phyloP scores from a whole-genome alignment of 2,797 vertebrate genomes.

The Oryzias dopingdopingensis region DNA sequence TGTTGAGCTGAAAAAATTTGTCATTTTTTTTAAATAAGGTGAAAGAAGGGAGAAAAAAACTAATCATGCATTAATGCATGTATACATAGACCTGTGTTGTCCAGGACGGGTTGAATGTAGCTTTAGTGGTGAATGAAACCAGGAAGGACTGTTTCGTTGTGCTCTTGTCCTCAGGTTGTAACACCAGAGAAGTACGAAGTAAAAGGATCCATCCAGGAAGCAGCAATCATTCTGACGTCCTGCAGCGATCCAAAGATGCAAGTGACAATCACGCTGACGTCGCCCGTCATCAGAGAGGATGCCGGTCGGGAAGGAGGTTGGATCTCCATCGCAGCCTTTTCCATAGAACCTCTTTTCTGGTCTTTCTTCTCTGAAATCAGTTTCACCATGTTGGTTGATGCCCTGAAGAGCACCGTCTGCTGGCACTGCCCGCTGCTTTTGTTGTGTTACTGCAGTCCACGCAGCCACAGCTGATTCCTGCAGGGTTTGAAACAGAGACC shows the following conservation, averaged over 20 bases:
- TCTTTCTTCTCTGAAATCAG: conserved; percentile 64
- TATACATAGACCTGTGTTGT: too few species aligned
- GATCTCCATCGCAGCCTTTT: conserved; percentile 74
- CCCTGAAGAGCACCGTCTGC: conserved; percentile 85
- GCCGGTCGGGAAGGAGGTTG: conserved; percentile 94
- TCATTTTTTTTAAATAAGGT: too few species aligned
- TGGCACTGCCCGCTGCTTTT: conserved; percentile 77
- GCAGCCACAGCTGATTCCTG: not conserved
- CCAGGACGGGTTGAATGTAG: too few species aligned
- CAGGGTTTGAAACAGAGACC: not conserved
- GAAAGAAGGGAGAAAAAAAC: too few species aligned
- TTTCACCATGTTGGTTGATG: conserved; percentile 66
- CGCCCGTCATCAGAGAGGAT: conserved; percentile 96
- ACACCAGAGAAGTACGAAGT: conserved; percentile 97
- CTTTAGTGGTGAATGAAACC: too few species aligned
- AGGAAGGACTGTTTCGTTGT: not conserved
- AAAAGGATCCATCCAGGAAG: conserved; percentile 87
- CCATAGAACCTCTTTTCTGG: conserved; percentile 55
- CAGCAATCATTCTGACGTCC: conserved; percentile 91
- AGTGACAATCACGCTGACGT: conserved; percentile 97
- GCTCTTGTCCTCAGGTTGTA: conserved; percentile 81
- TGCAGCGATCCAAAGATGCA: conserved; percentile 95
- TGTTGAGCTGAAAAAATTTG: too few species aligned
- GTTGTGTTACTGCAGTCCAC: conserved; percentile 1
- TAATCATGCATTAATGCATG: too few species aligned